phyloP scores from a whole-genome alignment of 1,140 invertebrate genomes.

The Glossosoma conforme region DNA sequence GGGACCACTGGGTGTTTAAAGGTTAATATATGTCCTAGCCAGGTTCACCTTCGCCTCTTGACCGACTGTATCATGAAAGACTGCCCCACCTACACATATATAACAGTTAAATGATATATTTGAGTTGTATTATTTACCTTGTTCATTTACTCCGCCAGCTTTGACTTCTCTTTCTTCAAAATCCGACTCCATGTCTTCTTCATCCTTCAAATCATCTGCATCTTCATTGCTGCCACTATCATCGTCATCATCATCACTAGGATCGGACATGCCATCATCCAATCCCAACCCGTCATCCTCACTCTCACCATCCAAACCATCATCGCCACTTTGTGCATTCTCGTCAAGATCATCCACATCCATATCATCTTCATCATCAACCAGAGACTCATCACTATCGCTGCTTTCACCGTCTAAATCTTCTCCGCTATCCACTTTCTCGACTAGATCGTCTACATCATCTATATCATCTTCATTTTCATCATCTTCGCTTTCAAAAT shows the following conservation, averaged over 20 bases:
- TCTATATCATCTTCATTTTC: constrained; percentile 10
- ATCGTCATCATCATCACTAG: constrained; percentile 7
- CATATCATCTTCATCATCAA: constrained; percentile 15
- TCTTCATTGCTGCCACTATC: not conserved
- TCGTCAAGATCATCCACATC: constrained; percentile 24
- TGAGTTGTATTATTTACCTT: constrained; percentile 13
- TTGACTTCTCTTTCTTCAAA: constrained; percentile 28
- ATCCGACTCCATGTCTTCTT: constrained; percentile 18
- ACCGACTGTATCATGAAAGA: no score
- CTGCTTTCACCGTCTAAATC: constrained; percentile 6
- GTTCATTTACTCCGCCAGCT: constrained; percentile 18
- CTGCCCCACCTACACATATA: no score
- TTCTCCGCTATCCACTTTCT: constrained; percentile 19
- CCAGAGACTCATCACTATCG: constrained; percentile 9
- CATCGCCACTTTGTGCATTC: no score
- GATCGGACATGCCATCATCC: constrained; percentile 4
- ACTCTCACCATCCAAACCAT: constrained; percentile 9
- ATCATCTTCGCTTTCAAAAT: constrained; percentile 30
- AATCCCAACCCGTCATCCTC: no score
- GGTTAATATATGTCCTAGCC: no score
- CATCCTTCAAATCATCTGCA: not conserved
- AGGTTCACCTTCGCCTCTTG: no score
- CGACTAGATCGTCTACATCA: constrained; percentile 8
- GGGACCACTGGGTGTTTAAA: no score
- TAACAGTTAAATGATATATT: no score